A percentile compares a stretch with the other conserved stretches of the same genome.
These are phyloP conservation scores for Platypus cylindrus DNA, from an alignment of 2,888 invertebrate species.

Conservation along the genomic window DNA sequence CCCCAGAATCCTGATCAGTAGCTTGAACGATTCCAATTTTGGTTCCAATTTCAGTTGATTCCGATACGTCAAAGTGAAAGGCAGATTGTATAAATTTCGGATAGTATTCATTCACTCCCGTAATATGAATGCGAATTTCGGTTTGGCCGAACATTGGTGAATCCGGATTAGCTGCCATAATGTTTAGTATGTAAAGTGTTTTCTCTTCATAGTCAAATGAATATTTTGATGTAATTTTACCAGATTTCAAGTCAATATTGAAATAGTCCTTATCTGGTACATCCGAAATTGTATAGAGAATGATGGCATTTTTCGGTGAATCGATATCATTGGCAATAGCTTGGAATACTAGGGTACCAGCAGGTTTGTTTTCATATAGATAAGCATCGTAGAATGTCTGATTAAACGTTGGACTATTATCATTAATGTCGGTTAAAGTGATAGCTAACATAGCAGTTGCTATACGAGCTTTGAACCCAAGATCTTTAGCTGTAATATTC, in stretches of 20 bases:
- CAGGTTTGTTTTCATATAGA: constrained; percentile 70
- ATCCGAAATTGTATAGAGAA: constrained; percentile 70
- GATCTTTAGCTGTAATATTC: constrained; percentile 77
- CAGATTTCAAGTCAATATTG: constrained; percentile 61
- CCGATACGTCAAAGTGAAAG: constrained; percentile 86
- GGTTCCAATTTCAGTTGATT: constrained; percentile 76
- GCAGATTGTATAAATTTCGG: constrained; percentile 80
- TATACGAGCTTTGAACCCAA: constrained; percentile 66
- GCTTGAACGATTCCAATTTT: constrained; percentile 78
- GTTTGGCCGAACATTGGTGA: constrained; percentile 66
- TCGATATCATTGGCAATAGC: constrained; percentile 74
- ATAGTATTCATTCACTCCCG: constrained; percentile 79
- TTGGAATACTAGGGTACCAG: constrained; percentile 60
- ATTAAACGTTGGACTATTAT: constrained; percentile 81
- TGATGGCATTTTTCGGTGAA: constrained; percentile 74
- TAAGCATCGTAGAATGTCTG: constrained; percentile 63
- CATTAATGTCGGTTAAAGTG: constrained; percentile 83
- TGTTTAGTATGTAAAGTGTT: constrained; percentile 56
- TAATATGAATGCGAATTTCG: constrained; percentile 59
- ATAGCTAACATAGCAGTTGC: constrained; percentile 73
- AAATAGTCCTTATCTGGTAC: constrained; percentile 65
- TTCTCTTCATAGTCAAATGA: constrained; percentile 83
- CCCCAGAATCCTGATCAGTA: constrained; percentile 78
- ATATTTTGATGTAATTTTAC: constrained; percentile 59
- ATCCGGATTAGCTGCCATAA: constrained; percentile 79